Conservation (phyloP, 2,888 invertebrate species). For the Margaritifera margaritifera region DNA sequence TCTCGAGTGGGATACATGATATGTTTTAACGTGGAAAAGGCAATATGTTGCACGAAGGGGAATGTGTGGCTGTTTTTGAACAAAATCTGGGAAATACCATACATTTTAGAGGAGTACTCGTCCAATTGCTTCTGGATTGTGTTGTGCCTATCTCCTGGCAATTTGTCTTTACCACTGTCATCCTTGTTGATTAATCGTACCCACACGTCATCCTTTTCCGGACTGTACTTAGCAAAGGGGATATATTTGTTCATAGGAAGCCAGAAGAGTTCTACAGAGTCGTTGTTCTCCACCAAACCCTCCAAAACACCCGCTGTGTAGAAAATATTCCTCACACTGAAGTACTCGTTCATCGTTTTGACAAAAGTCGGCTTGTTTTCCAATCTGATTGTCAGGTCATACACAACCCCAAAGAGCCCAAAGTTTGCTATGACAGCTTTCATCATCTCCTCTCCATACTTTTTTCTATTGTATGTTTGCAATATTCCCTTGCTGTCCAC, state of each 20-base stretch:
- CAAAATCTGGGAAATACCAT: too few relatives aligned
- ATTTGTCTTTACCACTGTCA: background rate
- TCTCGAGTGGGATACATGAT: conserved; percentile 2
- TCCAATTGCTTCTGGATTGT: fast-evolving
- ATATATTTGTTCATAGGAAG: conserved; percentile 10
- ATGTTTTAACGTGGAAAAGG: conserved; percentile 4
- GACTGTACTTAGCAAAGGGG: background rate
- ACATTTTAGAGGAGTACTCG: too few relatives aligned
- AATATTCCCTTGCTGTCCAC: conserved; percentile 9
- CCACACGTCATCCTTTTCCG: conserved; percentile 12
- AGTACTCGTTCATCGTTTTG: conserved; percentile 8
- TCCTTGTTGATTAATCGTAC: conserved; percentile 15
- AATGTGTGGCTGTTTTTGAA: too few relatives aligned
- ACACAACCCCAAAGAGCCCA: conserved; percentile 18
- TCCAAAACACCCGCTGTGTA: background rate
- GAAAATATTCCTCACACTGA: conserved; percentile 4
- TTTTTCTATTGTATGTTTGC: conserved; percentile 7
- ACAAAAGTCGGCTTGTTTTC: conserved; percentile 3
- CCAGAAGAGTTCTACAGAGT: conserved; percentile 15
- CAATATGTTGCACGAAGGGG: background rate
- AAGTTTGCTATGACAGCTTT: conserved; percentile 9
- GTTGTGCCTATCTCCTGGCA: too few relatives aligned
- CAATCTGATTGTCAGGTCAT: conserved; percentile 13
- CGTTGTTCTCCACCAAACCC: conserved; percentile 8
- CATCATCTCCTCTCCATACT: conserved; percentile 4